Conservation (phyloP, 1,140 invertebrate genomes). For the Drosophila nigromelanica region DNA sequence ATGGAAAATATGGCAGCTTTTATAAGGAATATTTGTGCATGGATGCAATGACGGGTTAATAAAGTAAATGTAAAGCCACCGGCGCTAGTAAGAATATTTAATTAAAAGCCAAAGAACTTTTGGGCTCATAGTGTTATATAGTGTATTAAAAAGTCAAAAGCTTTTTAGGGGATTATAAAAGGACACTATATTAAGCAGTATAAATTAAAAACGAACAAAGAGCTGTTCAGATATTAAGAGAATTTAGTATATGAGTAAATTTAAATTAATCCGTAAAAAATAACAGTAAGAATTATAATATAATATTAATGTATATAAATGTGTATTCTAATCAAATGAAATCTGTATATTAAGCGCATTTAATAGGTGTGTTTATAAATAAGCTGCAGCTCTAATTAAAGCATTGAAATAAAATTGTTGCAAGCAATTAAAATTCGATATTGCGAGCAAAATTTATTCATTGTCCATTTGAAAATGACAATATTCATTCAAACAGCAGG, state of each 20-base stretch:
- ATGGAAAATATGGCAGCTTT: background rate
- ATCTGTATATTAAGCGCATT: too few species aligned
- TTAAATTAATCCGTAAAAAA: too few species aligned
- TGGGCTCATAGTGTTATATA: background rate
- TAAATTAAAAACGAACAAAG: too few species aligned
- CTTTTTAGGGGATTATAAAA: background rate
- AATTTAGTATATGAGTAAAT: too few species aligned
- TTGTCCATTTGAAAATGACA: constrained; percentile 37
- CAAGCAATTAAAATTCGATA: constrained; percentile 5
- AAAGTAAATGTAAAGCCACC: background rate
- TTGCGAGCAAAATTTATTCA: constrained; percentile 13
- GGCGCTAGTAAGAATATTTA: background rate
- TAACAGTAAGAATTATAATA: too few species aligned
- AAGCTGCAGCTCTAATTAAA: constrained; percentile 12
- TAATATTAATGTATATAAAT: too few species aligned
- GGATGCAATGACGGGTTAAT: background rate
- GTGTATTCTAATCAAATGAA: too few species aligned
- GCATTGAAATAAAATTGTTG: background rate
- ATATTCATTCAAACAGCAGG: constrained; percentile 18
- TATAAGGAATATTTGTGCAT: background rate
- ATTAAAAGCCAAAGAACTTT: background rate
- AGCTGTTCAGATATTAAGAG: too few species aligned
- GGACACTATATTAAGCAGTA: background rate
- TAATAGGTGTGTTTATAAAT: background rate
- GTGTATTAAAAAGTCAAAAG: constrained; percentile 1